These are phyloP conservation scores for Trinorchestia longiramus DNA, from an alignment of 1,140 invertebrate species.

Conservation along the genomic window DNA sequence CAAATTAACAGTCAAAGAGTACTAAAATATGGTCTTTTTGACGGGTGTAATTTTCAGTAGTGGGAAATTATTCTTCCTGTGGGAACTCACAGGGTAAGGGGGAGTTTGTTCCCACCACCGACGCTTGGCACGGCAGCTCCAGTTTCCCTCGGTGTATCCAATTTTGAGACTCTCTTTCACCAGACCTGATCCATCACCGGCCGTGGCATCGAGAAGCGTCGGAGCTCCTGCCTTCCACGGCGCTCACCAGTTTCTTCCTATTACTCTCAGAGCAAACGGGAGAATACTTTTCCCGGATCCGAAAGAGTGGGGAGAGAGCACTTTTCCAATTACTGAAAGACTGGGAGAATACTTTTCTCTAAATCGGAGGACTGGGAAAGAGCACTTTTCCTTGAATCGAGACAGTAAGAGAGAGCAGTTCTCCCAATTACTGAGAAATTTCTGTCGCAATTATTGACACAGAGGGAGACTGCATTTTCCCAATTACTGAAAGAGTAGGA, in stretches of 20 bases:
- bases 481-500: neutral
- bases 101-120: neutral
- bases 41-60: neutral
- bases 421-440: neutral
- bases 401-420: neutral
- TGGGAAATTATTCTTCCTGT: neutral
- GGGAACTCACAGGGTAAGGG: neutral
- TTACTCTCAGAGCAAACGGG: neutral
- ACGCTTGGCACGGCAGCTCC: neutral
- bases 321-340: neutral
- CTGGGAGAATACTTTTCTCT: no score
- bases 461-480: neutral
- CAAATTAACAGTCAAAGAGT: neutral
- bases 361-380: no score
- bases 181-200: constrained; percentile 24
- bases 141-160: constrained; percentile 52
- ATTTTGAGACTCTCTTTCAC: constrained; percentile 51
- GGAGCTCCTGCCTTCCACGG: neutral
- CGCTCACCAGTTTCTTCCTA: constrained; percentile 22
- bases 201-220: constrained; percentile 39
- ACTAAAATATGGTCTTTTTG: neutral
- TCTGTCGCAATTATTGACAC: neutral
- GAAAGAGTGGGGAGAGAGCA: neutral
- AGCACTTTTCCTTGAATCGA: neutral
- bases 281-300: neutral